Percentiles rank a stretch among this genome's conserved stretches.
These are phyloP conservation scores for Puffinus mauretanicus DNA, from an alignment of 2,113 vertebrate species.

Conservation along the genomic window DNA sequence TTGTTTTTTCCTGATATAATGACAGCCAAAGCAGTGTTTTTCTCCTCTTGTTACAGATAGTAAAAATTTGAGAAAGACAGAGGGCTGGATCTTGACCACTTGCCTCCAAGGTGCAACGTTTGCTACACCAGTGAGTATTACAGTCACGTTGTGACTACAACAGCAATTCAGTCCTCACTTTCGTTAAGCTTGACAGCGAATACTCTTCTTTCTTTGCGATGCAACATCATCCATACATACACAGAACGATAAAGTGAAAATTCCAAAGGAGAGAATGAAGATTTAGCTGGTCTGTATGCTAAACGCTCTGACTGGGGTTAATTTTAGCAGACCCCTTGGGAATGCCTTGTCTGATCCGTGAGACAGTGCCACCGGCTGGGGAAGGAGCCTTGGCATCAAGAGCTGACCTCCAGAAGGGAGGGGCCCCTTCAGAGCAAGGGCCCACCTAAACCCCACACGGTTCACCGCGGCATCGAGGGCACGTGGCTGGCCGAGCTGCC, in stretches of 20 bases:
- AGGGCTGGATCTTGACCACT: slow-evolving; percentile 42
- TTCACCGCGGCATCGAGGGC: fast-evolving
- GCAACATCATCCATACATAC: background rate
- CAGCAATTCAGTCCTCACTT: background rate
- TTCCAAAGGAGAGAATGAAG: background rate
- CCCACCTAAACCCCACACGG: fast-evolving
- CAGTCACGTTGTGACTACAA: background rate
- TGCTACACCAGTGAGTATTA: slow-evolving; percentile 3
- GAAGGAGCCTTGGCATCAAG: background rate
- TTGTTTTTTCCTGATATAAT: background rate
- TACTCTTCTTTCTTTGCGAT: background rate
- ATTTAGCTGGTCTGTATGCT: background rate
- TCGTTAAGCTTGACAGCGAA: background rate
- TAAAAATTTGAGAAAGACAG: slow-evolving; percentile 4
- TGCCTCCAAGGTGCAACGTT: slow-evolving; percentile 48
- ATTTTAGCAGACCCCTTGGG: background rate
- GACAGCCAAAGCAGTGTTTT: background rate
- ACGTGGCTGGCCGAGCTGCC: fast-evolving
- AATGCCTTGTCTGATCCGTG: background rate
- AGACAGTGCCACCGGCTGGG: background rate
- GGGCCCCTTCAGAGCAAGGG: background rate
- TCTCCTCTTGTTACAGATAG: background rate
- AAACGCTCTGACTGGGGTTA: fast-evolving
- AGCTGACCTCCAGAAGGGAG: background rate
- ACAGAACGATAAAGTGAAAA: background rate